A percentile compares a stretch with the other conserved stretches of the same genome.
These are phyloP conservation scores for Hemiprocne comata DNA, from an alignment of 2,113 vertebrate genomes.

Conservation along the genomic window DNA sequence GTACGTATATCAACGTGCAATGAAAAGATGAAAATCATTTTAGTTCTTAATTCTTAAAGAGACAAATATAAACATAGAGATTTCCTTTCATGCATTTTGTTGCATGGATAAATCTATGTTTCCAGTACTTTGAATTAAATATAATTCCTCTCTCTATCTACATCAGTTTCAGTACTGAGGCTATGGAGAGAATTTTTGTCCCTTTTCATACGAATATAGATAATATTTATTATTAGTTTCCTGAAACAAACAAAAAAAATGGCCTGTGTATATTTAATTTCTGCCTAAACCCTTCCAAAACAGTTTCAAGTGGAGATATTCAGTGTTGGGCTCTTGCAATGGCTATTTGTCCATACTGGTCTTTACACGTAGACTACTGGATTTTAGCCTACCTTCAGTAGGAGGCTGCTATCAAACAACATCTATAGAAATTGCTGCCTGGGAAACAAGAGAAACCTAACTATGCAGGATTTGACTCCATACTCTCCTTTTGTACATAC, in stretches of 20 bases:
- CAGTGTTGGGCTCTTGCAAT: not conserved
- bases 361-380: not conserved
- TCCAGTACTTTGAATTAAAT: not conserved
- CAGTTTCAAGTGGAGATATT: not conserved
- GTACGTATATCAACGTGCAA: not conserved
- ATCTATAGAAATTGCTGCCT: not conserved
- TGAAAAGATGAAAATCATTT: not conserved
- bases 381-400: not conserved
- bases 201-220: not conserved
- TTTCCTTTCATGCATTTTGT: not conserved
- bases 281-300: not conserved
- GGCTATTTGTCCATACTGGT: not conserved
- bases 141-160: not conserved
- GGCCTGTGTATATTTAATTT: not conserved
- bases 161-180: no score
- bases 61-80: not conserved
- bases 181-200: not conserved
- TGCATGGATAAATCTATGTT: not conserved
- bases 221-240: not conserved
- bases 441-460: not conserved
- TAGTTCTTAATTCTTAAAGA: not conserved
- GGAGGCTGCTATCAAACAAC: not conserved
- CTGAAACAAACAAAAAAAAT: not conserved
- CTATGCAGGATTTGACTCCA: not conserved
- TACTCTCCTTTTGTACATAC: rapidly evolving